These are phyloP conservation scores for Eristalis intricaria DNA, from an alignment of 2,888 invertebrate species.

Conservation along the genomic window DNA sequence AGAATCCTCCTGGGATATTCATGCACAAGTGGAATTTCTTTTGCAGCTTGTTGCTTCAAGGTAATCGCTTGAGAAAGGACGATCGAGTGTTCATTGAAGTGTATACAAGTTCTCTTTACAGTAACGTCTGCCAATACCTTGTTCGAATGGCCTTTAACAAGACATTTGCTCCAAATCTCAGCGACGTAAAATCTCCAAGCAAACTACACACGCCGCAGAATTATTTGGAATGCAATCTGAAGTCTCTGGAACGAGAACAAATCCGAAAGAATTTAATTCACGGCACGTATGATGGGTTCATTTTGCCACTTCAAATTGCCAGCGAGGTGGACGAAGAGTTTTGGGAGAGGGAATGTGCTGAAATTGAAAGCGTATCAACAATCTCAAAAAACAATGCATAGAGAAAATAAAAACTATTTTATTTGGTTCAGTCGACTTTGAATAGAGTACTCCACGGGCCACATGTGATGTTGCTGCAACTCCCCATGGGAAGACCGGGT, in stretches of 20 bases:
- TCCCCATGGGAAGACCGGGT: slow-evolving; percentile 73
- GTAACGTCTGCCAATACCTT: slow-evolving; percentile 41
- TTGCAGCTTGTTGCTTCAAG: slow-evolving; percentile 45
- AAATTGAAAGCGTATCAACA: background rate
- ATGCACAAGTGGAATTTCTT: slow-evolving; percentile 26
- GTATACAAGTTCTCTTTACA: background rate
- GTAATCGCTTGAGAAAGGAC: background rate
- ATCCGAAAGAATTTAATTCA: slow-evolving; percentile 1
- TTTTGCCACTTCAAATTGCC: slow-evolving; percentile 59
- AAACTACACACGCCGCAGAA: background rate
- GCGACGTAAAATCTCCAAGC: background rate
- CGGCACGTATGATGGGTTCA: slow-evolving; percentile 17
- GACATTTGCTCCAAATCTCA: background rate
- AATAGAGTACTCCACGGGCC: slow-evolving; percentile 82
- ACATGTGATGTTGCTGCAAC: slow-evolving; percentile 78
- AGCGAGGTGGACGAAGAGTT: slow-evolving; percentile 44
- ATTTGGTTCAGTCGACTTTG: slow-evolving; percentile 12
- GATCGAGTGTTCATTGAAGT: background rate
- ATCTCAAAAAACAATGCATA: background rate
- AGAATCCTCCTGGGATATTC: background rate
- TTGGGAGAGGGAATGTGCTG: slow-evolving; percentile 16
- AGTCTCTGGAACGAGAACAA: background rate
- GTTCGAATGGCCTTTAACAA: slow-evolving; percentile 27
- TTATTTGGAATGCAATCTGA: background rate
- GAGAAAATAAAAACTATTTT: background rate